Percentiles rank a stretch among this genome's conserved stretches.
These are phyloP conservation scores for Arion vulgaris DNA, from an alignment of 1,140 invertebrate species.

Conservation along the genomic window DNA sequence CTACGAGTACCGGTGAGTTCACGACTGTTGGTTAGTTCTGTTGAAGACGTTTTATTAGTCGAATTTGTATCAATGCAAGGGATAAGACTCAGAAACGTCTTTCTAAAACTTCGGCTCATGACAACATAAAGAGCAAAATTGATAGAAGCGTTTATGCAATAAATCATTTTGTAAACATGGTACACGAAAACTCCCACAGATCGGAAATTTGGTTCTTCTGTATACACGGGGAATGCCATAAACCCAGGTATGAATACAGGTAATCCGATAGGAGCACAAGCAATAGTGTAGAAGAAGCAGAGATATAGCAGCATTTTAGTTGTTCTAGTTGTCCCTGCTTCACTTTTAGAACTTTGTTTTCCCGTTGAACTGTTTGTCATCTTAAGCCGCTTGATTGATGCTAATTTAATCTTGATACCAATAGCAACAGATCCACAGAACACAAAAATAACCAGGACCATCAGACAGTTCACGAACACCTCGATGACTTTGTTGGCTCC, in stretches of 20 bases:
- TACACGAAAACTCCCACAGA: constrained; percentile 1
- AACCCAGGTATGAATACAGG: constrained; percentile 1
- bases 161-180: background rate
- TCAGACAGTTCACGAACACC: background rate
- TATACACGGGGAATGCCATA: background rate
- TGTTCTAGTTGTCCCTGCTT: background rate
- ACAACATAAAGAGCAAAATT: constrained; percentile 27
- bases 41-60: no score
- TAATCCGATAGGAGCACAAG: background rate
- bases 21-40: no score
- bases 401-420: constrained; percentile 8
- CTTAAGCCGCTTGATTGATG: background rate
- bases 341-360: background rate
- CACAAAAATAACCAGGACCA: background rate
- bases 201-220: background rate
- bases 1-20: no score
- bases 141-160: constrained; percentile 16
- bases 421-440: constrained; percentile 3
- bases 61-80: no score
- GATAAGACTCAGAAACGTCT: background rate
- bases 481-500: background rate
- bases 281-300: constrained; percentile 8
- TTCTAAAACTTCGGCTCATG: constrained; percentile 7
- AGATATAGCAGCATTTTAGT: constrained; percentile 19
- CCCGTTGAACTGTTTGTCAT: background rate